Conservation (phyloP, 2,797 vertebrate genomes). For the Clarias fuscus region DNA sequence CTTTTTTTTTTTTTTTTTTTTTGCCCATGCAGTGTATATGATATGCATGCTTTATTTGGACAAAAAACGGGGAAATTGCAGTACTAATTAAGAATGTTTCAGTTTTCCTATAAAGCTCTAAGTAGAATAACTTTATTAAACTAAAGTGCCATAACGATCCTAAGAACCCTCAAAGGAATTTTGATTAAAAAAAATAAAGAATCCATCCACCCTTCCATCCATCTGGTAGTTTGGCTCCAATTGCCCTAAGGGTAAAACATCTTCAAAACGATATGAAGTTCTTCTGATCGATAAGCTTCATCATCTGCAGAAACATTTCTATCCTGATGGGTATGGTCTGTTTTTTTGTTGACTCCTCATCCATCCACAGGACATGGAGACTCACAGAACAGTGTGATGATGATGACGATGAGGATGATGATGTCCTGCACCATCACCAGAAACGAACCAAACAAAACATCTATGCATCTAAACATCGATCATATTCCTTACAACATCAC, state of each 20-base stretch:
- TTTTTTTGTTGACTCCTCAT: neutral
- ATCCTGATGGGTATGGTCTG: neutral
- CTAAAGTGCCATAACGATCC: neutral
- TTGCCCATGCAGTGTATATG: neutral
- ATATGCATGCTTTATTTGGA: neutral
- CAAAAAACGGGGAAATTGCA: neutral
- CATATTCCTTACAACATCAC: neutral
- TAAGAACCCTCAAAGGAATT: neutral
- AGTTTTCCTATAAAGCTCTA: neutral
- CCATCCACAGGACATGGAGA: neutral
- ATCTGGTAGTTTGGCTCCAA: neutral
- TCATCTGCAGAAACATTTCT: neutral
- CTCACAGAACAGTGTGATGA: neutral
- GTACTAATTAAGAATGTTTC: neutral
- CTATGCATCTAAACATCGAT: neutral
- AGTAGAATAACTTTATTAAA: neutral
- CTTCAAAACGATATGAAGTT: neutral
- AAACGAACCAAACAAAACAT: neutral
- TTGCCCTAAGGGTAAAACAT: neutral
- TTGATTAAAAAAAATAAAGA: neutral
- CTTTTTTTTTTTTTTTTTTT: too few relatives aligned
- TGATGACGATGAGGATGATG: neutral
- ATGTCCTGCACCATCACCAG: neutral
- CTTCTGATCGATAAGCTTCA: neutral
- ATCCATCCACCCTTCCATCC: neutral